A percentile compares a stretch with the other conserved stretches of the same genome.
Evolutionary conservation across 2,888 invertebrate species (phyloP).

Genomic region (Drosophila ustulata): DNA sequence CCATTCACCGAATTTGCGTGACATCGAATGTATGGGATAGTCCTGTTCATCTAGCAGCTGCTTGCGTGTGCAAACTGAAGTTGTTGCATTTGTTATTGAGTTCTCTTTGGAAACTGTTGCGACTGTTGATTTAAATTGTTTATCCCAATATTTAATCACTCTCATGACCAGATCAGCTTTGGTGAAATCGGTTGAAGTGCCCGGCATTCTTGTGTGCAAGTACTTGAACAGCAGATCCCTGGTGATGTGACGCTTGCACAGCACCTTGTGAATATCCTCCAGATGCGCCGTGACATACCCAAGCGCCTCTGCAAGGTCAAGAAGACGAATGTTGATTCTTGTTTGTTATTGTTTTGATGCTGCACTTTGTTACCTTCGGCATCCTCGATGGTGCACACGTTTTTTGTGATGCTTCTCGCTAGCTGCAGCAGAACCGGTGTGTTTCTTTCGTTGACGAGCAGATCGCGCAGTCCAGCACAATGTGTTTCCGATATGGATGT

Average conservation of each 20-base stretch:
- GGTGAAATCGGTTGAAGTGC: constrained; percentile 85
- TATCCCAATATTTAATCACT: constrained; percentile 85
- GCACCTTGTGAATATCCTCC: constrained; percentile 84
- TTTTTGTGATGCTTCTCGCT: constrained; percentile 77
- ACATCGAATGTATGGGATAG: constrained; percentile 85
- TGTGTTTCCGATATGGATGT: constrained; percentile 76
- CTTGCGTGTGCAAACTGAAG: background rate
- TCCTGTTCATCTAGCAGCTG: constrained; percentile 26
- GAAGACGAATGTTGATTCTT: background rate
- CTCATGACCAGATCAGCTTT: constrained; percentile 86
- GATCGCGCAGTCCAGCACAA: constrained; percentile 70
- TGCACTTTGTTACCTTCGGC: constrained; percentile 62
- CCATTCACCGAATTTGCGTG: constrained; percentile 87
- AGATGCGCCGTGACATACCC: constrained; percentile 86
- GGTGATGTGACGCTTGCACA: constrained; percentile 86
- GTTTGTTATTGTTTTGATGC: background rate
- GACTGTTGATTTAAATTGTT: background rate
- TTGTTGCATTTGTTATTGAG: background rate
- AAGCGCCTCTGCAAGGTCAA: constrained; percentile 85
- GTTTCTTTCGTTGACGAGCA: constrained; percentile 73
- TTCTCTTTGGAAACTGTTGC: background rate
- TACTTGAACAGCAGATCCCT: constrained; percentile 87
- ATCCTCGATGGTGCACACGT: constrained; percentile 68
- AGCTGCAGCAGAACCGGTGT: constrained; percentile 65
- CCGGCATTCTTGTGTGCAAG: constrained; percentile 85